Percentiles rank a stretch among this genome's conserved stretches.
Evolutionary conservation across 2,797 vertebrate species (phyloP).

Genomic region (Lycodopsis pacificus): DNA sequence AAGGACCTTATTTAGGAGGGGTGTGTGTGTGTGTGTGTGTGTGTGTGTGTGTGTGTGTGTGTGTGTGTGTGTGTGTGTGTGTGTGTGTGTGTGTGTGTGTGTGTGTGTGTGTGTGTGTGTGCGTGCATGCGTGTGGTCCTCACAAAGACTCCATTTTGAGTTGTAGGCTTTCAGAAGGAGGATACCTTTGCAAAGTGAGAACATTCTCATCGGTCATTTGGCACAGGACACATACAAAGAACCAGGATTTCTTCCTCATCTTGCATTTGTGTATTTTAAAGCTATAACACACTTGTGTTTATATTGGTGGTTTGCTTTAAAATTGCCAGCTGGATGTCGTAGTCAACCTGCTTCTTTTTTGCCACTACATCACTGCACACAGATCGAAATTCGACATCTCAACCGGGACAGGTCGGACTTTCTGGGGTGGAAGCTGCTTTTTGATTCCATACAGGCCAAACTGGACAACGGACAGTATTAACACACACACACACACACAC

Average conservation of each 20-base stretch:
- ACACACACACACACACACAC: neutral
- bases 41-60: neutral
- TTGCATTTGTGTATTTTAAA: neutral
- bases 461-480: too few relatives aligned
- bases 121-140: neutral
- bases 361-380: neutral
- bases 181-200: conserved; percentile 2
- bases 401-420: conserved; percentile 22
- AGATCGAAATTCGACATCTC: conserved; percentile 3
- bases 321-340: neutral
- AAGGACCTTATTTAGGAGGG: conserved; percentile 49
- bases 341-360: neutral
- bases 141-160: conserved; percentile 13
- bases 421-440: conserved; percentile 6
- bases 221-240: neutral
- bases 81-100: conserved; percentile 5
- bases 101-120: conserved; percentile 8
- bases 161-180: neutral
- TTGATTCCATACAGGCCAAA: neutral
- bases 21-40: conserved; percentile 11
- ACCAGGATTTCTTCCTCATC: neutral
- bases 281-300: conserved; percentile 27
- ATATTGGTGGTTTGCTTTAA: neutral
- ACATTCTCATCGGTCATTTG: neutral
- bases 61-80: conserved; percentile 6